Conservation (phyloP, 2,797 vertebrate genomes). For the Coreius guichenoti region DNA sequence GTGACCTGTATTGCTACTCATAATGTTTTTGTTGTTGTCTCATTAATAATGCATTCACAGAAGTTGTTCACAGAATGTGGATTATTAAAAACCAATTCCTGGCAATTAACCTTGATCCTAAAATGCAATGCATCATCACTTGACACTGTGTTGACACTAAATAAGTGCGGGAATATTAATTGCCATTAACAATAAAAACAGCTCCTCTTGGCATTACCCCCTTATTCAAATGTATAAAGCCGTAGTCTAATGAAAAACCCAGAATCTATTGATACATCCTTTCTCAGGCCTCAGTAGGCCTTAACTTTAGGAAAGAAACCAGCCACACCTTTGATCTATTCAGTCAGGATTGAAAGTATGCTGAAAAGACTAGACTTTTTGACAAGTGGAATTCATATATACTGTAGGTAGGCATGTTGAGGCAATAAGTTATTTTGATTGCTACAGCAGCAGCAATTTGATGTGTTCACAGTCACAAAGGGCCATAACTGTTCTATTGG, state of each 20-base stretch:
- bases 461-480: constrained; percentile 52
- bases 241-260: not conserved
- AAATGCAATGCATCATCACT: constrained; percentile 4
- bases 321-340: constrained; percentile 51
- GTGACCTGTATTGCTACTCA: constrained; percentile 18
- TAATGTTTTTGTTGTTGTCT: constrained; percentile 29
- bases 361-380: constrained; percentile 57
- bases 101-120: constrained; percentile 29
- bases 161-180: not conserved
- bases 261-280: constrained; percentile 5
- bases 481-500: constrained; percentile 30
- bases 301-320: constrained; percentile 59
- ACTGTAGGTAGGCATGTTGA: constrained; percentile 48
- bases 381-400: constrained; percentile 53
- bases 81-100: constrained; percentile 25
- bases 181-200: not conserved
- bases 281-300: constrained; percentile 18
- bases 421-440: constrained; percentile 62
- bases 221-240: not conserved
- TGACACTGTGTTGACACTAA: not conserved
- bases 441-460: constrained; percentile 58
- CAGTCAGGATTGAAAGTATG: constrained; percentile 49
- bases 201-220: not conserved
- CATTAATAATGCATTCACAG: constrained; percentile 41
- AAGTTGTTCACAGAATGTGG: constrained; percentile 12